Evolutionary conservation across 2,797 vertebrate genomes (phyloP), one percentile per base, ranked within the genome.

Genomic region (Oreochromis grahami): DNA sequence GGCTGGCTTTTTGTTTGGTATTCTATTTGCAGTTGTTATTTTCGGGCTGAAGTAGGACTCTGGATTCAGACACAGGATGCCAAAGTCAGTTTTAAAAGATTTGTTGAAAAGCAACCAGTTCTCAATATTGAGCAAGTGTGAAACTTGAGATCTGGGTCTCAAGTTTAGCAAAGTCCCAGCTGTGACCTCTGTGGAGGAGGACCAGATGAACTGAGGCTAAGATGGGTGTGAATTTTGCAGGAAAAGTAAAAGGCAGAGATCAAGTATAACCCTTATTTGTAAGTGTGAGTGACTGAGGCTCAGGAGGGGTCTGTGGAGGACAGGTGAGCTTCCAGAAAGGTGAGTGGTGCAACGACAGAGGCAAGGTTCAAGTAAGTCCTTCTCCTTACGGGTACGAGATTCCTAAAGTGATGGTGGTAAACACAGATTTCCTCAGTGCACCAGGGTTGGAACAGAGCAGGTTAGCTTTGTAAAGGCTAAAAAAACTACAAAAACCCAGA

Each of bases 211-310:
- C 26, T 45, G 43, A 6, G 43, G 12, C 43, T 5, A 14, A 45
- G 43, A 14, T 45, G 5, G 5, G 43, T 45, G 6, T 6, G 13
- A 45, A 13, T 13, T 45, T 13, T 45, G 60, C 1, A 13, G 19
- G 11, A 38, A 65, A 65, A 38, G 0, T 6, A 13, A 38, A 65
- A 2, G 1, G 1, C 8, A n/a, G 60, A 65, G 34, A n/a, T 63
- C 32, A 63, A 63, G 4, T 63, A 21, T 63, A 63, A 3, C 19
- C 3, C 32, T 21, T 36, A 63, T 5, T 8, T 65, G n/a, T 3
- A 14, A 41, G 36, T 41, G 7, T 24, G n/a, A 65, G 60, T 65
- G 0, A 65, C 60, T 24, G 36, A 9, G 2, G 60, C 0, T 41
- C 0, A 63, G 32, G 58, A 63, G 32, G 58, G 32, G 17, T 63